Evolutionary conservation across 2,113 vertebrate species (phyloP), one percentile per base, ranked within the genome.

Genomic region (Ifrita kowaldi): DNA sequence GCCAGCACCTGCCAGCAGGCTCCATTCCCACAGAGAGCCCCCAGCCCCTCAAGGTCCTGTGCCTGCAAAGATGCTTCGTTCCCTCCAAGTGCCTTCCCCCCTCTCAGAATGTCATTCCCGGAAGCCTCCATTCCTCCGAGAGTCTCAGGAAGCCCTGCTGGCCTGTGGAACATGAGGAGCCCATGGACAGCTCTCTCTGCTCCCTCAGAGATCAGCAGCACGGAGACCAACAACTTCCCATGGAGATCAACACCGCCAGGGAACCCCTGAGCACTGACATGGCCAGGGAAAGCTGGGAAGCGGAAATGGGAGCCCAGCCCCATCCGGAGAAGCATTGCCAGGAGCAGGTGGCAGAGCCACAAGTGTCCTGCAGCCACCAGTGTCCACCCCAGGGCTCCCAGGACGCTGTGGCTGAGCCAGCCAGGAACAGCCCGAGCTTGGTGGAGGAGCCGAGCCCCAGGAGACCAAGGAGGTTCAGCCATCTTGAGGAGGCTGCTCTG

Each of bases 391-490:
- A 52, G 37, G 56, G 32, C 32, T 62, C 16, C 56, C 56, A 35
- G 56, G 39, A 35, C 1, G 0, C 65, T 24, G 80, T 16, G 33
- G 10, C 47, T 3, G 26, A 53, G 67, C 16, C 67, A 44, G 32
- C 32, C 0, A 1, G 13, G 67, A 39, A 21, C 67, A 35, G 67
- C 56, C 37, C 5, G 1, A 13, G 67, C 67, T 19, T 4, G 1
- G 15, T n/a, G 55, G 35, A 24, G 11, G 14, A 42, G 55, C 17
- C 0, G 2, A 12, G 28, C 15, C 35, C 23, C 44, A 11, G 18
- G 30, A 68, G 7, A 17, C n/a, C 44, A 0, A 2, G 35, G 44
- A 23, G 15, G 18, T 12, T 28, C 2, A 0, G 3, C 11, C 7
- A 3, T 12, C 53, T 19, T 30, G 35, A n/a, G 53, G 23, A 57